Percentiles rank a stretch among this genome's conserved stretches.
Conservation (phyloP, 2,888 invertebrate species). For the Sisyra nigra region DNA sequence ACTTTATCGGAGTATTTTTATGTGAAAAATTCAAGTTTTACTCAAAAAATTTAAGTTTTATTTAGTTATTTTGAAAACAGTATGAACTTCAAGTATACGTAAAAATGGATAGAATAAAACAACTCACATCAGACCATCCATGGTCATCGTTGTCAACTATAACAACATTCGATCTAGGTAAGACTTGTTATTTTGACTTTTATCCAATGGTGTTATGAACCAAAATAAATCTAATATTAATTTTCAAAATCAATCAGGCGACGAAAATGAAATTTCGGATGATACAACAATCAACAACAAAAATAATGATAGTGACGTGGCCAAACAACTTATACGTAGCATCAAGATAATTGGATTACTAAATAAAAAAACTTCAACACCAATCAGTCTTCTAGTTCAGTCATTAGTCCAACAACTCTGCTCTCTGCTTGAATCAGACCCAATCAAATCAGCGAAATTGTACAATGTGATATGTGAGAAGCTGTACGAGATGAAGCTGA, state of each 20-base stretch:
- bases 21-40: background rate
- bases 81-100: background rate
- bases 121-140: slow-evolving; percentile 7
- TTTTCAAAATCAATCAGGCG: slow-evolving; percentile 1
- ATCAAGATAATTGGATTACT: slow-evolving; percentile 12
- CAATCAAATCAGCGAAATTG: slow-evolving; percentile 35
- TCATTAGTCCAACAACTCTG: slow-evolving; percentile 54
- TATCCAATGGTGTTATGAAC: background rate
- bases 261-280: slow-evolving; percentile 3
- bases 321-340: slow-evolving; percentile 1
- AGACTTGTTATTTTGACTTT: slow-evolving; percentile 5
- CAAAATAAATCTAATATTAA: no score
- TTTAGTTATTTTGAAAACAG: background rate
- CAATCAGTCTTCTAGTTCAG: slow-evolving; percentile 51
- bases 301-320: background rate
- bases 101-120: slow-evolving; percentile 7
- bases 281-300: background rate
- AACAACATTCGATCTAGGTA: slow-evolving; percentile 24
- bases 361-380: slow-evolving; percentile 30
- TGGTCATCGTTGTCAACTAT: slow-evolving; percentile 19
- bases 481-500: slow-evolving; percentile 47
- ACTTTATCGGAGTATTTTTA: background rate
- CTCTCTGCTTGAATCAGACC: slow-evolving; percentile 43
- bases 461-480: slow-evolving; percentile 52
- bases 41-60: background rate